Evolutionary conservation across 2,888 invertebrate genomes (phyloP).

Genomic region (Glomeris marginata): DNA sequence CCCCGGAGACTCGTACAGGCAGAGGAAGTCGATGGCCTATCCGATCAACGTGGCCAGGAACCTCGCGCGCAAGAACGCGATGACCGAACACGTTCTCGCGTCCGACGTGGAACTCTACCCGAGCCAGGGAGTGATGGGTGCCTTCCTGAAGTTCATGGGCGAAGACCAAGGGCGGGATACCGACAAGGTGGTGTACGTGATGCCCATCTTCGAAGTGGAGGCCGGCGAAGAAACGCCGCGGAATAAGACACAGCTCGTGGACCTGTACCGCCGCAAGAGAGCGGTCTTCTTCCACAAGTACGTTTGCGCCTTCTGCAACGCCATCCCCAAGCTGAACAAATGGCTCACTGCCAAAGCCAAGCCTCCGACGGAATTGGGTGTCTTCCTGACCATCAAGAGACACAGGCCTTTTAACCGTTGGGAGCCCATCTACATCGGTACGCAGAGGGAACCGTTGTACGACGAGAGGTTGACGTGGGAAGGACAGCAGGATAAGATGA

Average conservation of each 20-base stretch:
- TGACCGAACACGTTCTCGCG: conserved; percentile 66
- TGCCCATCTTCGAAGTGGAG: conserved; percentile 71
- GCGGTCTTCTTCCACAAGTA: conserved; percentile 86
- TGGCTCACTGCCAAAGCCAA: conserved; percentile 10
- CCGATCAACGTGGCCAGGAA: conserved; percentile 83
- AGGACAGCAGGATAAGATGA: conserved; percentile 21
- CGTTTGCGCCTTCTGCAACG: conserved; percentile 76
- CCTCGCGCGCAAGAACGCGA: conserved; percentile 63
- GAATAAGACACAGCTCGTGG: conserved; percentile 50
- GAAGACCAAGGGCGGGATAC: neutral
- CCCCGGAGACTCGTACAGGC: conserved; percentile 35
- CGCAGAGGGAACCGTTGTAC: conserved; percentile 17
- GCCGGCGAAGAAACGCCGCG: conserved; percentile 4
- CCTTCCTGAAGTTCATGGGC: conserved; percentile 42
- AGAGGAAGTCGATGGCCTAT: conserved; percentile 62
- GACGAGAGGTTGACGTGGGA: conserved; percentile 21
- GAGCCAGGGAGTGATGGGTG: conserved; percentile 59
- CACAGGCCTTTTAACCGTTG: conserved; percentile 16
- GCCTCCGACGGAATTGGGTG: neutral
- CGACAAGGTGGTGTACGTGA: conserved; percentile 53
- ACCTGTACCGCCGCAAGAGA: conserved; percentile 55
- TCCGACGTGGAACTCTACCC: conserved; percentile 86
- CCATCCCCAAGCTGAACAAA: conserved; percentile 20
- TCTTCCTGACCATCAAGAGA: conserved; percentile 16
- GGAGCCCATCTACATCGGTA: conserved; percentile 22